Evolutionary conservation across 2,113 vertebrate genomes (phyloP).

Genomic region (Lipotes vexillifer): DNA sequence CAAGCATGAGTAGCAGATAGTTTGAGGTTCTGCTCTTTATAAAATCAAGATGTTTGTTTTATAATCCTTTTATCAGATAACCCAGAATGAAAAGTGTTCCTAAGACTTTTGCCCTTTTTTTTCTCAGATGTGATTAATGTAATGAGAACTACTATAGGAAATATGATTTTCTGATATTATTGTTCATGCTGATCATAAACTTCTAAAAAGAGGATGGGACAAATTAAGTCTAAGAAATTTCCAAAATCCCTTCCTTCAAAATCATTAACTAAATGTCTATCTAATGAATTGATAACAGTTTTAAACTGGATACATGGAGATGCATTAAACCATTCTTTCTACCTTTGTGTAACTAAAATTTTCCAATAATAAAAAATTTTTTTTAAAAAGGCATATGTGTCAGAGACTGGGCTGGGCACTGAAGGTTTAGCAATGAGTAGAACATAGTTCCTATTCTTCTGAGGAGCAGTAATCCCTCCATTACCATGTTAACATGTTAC

Average conservation of each 20-base stretch:
- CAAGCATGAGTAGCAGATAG: background rate
- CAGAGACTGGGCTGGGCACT: background rate
- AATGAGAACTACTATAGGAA: background rate
- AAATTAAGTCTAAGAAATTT: background rate
- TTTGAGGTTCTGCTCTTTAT: background rate
- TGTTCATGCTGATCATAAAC: background rate
- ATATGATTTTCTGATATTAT: constrained; percentile 26
- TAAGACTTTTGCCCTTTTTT: background rate
- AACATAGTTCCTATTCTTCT: background rate
- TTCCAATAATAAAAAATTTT: background rate
- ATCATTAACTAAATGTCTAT: background rate
- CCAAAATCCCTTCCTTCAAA: background rate
- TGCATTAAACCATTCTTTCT: background rate
- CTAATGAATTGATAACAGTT: background rate
- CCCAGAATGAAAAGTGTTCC: background rate
- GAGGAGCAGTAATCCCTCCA: background rate
- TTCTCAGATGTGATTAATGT: constrained; percentile 9
- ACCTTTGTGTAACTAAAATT: background rate
- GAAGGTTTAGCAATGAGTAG: background rate
- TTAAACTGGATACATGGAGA: background rate
- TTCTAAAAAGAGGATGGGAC: background rate
- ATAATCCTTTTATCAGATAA: constrained; percentile 10
- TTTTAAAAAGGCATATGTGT: background rate
- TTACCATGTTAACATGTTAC: background rate
- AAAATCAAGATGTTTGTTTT: constrained; percentile 25